Conservation (phyloP, 1,140 invertebrate species). For the Panagrolaimus sp. region DNA sequence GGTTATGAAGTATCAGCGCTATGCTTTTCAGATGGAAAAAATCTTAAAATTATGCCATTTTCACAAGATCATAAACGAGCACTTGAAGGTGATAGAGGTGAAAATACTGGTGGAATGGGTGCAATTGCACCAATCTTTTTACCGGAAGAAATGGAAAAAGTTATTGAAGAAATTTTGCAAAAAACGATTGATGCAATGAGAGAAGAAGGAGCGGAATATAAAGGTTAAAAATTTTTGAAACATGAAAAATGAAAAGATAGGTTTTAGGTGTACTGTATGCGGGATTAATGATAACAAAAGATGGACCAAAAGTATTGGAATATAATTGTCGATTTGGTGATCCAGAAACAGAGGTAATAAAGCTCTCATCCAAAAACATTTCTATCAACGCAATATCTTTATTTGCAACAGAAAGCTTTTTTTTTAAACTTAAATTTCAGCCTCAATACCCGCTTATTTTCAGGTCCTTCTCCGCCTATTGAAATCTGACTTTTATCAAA, state of each 20-base stretch:
- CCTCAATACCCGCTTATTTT: too few species aligned
- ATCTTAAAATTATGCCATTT: constrained; percentile 75
- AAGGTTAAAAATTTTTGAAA: constrained; percentile 64
- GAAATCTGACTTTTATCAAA: constrained; percentile 73
- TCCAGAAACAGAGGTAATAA: constrained; percentile 87
- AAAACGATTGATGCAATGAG: constrained; percentile 73
- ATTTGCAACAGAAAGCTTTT: neutral
- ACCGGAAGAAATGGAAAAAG: constrained; percentile 27
- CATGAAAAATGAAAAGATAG: neutral
- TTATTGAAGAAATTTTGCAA: constrained; percentile 69
- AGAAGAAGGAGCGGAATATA: constrained; percentile 72
- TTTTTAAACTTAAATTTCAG: neutral
- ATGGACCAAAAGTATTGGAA: constrained; percentile 84
- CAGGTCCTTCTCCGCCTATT: constrained; percentile 74
- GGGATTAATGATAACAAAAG: constrained; percentile 82
- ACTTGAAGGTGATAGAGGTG: constrained; percentile 75
- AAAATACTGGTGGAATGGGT: constrained; percentile 98
- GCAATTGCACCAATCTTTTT: constrained; percentile 77
- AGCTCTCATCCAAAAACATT: too few species aligned
- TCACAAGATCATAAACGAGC: constrained; percentile 92
- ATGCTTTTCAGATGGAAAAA: constrained; percentile 81
- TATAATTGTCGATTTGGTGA: constrained; percentile 97
- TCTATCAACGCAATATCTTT: too few species aligned
- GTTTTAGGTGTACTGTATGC: constrained; percentile 78
- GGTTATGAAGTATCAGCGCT: constrained; percentile 89